Conservation (phyloP, 2,113 vertebrate species). For the Crotalus viridis region DNA sequence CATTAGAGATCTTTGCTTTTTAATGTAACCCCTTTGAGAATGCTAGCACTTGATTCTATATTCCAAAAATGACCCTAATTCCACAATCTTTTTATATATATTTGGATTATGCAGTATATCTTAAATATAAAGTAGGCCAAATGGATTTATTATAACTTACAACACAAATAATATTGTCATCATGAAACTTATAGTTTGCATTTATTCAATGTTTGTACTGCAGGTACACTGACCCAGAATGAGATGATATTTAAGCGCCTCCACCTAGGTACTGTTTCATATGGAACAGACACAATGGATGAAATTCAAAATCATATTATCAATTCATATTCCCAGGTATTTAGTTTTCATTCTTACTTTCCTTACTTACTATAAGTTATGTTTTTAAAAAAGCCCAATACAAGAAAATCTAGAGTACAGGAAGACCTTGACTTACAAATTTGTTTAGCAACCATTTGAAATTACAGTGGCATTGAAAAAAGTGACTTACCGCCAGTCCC, state of each 20-base stretch:
- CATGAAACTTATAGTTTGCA: background rate
- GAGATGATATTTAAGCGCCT: slow-evolving; percentile 98
- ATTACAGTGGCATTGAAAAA: background rate
- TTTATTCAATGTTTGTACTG: slow-evolving; percentile 24
- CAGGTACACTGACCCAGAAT: slow-evolving; percentile 96
- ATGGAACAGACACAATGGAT: slow-evolving; percentile 95
- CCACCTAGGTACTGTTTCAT: slow-evolving; percentile 94
- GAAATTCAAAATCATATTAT: slow-evolving; percentile 92
- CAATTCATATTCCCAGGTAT: slow-evolving; percentile 84
- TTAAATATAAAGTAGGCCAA: background rate
- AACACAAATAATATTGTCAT: background rate
- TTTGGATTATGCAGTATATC: background rate
- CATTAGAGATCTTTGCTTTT: background rate
- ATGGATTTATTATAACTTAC: background rate
- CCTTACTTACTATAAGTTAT: background rate
- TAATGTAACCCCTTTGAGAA: background rate
- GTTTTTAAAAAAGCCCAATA: background rate
- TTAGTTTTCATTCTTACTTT: slow-evolving; percentile 28
- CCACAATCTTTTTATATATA: background rate
- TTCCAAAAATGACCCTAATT: background rate
- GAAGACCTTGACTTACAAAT: background rate
- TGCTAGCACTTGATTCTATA: background rate
- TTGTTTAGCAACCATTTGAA: background rate
- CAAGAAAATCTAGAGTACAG: background rate
- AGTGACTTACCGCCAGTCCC: no score